phyloP scores from a whole-genome alignment of 2,113 vertebrate genomes.

The Spermophilus dauricus region DNA sequence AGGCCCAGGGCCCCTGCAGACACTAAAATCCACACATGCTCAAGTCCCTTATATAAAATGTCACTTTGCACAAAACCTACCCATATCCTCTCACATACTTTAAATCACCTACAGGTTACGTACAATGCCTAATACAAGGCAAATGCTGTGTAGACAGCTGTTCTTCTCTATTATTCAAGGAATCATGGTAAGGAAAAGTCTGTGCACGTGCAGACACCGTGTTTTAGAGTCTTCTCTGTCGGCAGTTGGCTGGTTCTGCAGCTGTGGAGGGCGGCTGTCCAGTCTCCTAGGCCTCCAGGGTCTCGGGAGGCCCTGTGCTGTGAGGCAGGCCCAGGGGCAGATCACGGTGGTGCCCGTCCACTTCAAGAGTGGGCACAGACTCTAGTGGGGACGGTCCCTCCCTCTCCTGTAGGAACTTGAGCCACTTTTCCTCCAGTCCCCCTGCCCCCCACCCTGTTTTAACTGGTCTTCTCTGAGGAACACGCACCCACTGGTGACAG shows the following conservation, averaged over 20 bases:
- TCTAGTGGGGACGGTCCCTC: not conserved
- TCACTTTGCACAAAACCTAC: no score
- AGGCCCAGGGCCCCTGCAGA: no score
- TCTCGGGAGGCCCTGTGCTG: fast-evolving
- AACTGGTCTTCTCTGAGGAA: no score
- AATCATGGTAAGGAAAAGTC: not conserved
- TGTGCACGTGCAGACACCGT: not conserved
- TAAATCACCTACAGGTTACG: not conserved
- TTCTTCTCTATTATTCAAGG: no score
- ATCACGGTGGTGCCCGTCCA: not conserved
- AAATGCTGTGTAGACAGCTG: not conserved
- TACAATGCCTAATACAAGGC: no score
- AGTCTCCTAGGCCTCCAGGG: fast-evolving
- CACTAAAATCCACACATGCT: no score
- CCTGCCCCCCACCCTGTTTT: no score
- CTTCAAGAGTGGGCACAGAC: not conserved
- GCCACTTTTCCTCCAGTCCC: not conserved
- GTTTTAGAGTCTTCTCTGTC: not conserved
- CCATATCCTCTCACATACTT: not conserved
- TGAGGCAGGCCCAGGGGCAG: not conserved
- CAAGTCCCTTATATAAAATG: no score
- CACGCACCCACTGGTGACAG: not conserved
- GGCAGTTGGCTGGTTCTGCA: not conserved
- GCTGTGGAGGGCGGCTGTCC: no score
- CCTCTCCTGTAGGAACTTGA: not conserved